These are phyloP conservation scores for Pseudonaja textilis DNA, from an alignment of 2,113 vertebrate genomes.

Conservation along the genomic window DNA sequence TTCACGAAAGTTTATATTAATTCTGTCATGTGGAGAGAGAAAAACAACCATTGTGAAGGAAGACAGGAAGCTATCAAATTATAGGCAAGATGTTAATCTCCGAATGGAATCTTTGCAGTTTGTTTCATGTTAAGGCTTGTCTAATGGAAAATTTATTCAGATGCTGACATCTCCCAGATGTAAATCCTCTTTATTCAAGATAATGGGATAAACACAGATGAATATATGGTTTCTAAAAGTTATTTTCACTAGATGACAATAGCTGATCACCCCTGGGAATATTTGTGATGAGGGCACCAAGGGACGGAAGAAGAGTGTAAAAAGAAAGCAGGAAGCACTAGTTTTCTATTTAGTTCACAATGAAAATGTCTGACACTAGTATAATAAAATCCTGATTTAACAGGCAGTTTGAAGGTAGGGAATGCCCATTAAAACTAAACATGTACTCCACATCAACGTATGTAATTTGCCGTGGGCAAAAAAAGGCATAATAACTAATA, in stretches of 20 bases:
- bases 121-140: conserved; percentile 1
- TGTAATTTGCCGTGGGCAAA: background rate
- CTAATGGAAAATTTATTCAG: background rate
- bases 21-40: conserved; percentile 10
- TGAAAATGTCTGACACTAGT: background rate
- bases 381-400: background rate
- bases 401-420: background rate
- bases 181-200: background rate
- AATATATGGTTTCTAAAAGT: background rate
- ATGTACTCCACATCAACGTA: background rate
- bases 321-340: background rate
- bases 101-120: conserved; percentile 5
- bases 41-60: conserved; percentile 9
- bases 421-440: background rate
- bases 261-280: background rate
- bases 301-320: background rate
- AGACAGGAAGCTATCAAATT: conserved; percentile 4
- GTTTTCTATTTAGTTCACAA: background rate
- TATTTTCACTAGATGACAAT: background rate
- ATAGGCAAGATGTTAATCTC: conserved; percentile 20
- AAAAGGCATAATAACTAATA: background rate
- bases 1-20: conserved; percentile 35
- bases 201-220: background rate
- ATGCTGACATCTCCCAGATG: background rate
- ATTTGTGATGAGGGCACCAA: background rate